These are phyloP conservation scores for Drosophila melanosoma DNA, from an alignment of 2,888 invertebrate genomes.

Conservation along the genomic window DNA sequence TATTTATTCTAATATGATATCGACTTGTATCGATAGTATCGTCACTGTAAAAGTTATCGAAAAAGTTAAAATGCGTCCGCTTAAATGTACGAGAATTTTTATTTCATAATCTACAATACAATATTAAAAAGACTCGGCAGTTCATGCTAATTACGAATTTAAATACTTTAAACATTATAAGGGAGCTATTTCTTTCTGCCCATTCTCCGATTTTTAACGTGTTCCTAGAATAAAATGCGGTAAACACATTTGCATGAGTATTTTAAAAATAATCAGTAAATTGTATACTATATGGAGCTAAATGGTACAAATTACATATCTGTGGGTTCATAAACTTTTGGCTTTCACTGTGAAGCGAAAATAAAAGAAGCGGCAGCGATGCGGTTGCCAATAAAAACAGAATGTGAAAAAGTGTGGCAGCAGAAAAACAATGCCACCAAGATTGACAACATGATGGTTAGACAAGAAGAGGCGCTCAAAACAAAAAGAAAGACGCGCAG, in stretches of 20 bases:
- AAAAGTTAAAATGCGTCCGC: not conserved
- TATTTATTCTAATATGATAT: not conserved
- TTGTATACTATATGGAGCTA: not conserved
- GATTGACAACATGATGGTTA: conserved; percentile 82
- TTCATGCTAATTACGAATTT: not conserved
- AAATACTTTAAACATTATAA: too few species aligned
- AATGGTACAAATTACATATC: not conserved
- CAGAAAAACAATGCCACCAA: conserved; percentile 78
- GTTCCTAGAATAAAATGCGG: too few species aligned
- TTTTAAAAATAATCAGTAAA: not conserved
- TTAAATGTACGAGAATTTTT: too few species aligned
- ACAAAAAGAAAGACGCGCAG: conserved; percentile 74
- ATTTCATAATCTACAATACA: too few species aligned
- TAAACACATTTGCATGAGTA: not conserved
- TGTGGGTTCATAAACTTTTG: conserved; percentile 37
- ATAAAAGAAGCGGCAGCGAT: conserved; percentile 35
- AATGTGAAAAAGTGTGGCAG: conserved; percentile 53
- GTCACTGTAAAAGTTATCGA: not conserved
- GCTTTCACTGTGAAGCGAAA: conserved; percentile 27
- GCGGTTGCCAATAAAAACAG: conserved; percentile 53
- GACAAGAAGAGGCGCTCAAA: conserved; percentile 74
- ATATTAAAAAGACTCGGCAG: not conserved
- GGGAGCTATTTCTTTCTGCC: not conserved
- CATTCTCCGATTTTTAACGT: not conserved
- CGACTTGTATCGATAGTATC: not conserved